These are phyloP conservation scores for Synergus itoensis DNA, from an alignment of 2,888 invertebrate genomes.

Conservation along the genomic window DNA sequence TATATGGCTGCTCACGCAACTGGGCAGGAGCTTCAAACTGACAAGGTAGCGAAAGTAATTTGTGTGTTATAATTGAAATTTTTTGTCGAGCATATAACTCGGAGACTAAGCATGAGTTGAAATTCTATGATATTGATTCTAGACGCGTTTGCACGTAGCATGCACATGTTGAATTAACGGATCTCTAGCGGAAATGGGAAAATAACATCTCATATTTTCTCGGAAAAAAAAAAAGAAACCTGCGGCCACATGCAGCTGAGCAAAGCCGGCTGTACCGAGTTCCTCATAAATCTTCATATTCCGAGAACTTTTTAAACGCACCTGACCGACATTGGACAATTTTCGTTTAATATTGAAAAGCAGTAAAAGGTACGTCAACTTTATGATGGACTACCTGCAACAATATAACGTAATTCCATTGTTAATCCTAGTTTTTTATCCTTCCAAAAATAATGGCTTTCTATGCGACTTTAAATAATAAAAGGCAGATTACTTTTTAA, in stretches of 20 bases:
- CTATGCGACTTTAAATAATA: not conserved
- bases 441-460: not conserved
- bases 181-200: constrained; percentile 12
- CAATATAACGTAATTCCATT: not conserved
- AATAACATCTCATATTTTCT: constrained; percentile 29
- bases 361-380: not conserved
- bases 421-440: not conserved
- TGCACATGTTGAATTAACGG: constrained; percentile 23
- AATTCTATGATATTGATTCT: constrained; percentile 13
- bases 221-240: constrained; percentile 19
- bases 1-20: not conserved
- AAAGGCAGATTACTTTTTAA: not conserved
- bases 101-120: constrained; percentile 1
- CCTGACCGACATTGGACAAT: not conserved
- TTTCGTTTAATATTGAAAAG: not conserved
- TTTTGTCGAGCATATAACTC: not conserved
- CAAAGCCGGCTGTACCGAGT: not conserved
- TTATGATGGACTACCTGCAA: not conserved
- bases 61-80: not conserved
- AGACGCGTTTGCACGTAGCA: constrained; percentile 13
- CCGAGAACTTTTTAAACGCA: constrained; percentile 21
- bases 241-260: not conserved
- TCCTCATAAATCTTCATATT: constrained; percentile 30
- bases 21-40: not conserved
- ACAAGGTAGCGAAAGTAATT: not conserved